Conservation (phyloP, 2,888 invertebrate species). For the Harmothoe impar region DNA sequence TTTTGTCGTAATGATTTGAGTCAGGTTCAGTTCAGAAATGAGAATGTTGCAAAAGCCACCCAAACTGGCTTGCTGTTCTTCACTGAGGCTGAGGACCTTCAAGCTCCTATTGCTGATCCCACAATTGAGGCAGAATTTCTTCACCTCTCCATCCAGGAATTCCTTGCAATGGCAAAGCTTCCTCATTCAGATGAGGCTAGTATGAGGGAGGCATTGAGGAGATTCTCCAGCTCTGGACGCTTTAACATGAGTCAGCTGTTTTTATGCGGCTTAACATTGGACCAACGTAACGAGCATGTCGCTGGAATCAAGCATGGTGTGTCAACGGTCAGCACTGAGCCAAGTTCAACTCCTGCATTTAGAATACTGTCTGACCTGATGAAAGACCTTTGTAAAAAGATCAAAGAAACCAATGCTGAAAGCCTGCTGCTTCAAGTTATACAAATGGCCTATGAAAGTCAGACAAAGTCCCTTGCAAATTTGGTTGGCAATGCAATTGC, state of each 20-base stretch:
- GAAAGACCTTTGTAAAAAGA: background rate
- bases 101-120: background rate
- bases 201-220: background rate
- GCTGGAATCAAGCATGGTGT: no score
- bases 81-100: background rate
- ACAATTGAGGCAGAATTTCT: background rate
- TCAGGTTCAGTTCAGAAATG: background rate
- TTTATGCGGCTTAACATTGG: background rate
- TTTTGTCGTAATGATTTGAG: background rate
- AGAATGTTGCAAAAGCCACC: background rate
- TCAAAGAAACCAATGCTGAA: background rate
- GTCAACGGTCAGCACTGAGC: no score
- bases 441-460: slow-evolving; percentile 1
- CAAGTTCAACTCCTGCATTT: background rate
- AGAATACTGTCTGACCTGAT: background rate
- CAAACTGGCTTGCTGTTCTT: background rate
- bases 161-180: background rate
- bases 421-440: background rate
- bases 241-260: slow-evolving; percentile 15
- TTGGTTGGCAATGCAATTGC: background rate
- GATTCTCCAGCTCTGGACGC: background rate
- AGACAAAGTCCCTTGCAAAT: background rate
- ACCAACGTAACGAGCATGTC: background rate
- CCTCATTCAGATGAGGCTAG: background rate
- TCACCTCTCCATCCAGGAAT: slow-evolving; percentile 12